Base-by-base conservation (phyloP, 2,797 vertebrate genomes). In the Karalla daura region DNA sequence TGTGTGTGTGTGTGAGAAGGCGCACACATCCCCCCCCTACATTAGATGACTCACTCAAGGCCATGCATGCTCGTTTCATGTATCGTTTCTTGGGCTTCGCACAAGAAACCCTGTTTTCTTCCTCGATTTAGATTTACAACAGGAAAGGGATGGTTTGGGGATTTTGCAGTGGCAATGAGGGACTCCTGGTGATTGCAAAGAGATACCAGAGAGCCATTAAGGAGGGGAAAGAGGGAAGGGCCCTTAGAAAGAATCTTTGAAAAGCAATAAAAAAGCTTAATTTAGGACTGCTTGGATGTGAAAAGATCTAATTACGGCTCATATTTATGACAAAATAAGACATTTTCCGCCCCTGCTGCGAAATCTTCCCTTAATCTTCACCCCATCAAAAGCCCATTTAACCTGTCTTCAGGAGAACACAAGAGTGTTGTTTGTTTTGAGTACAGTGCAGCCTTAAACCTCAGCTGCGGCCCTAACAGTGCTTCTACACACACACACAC, bases 71-170 rank as follows among this genome's bases (percentile, higher is more conserved):
- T 67, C 59, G 68, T 82, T 83, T 87, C 76, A 75, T 83, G 86
- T 71, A 33, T 64, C 67, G 72, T 59, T 78, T 65, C 46, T 59
- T 44, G 35, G 63, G 51, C 59, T 63, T 45, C 59, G 54, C 62
- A 46, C 59, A 46, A 60, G 60, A 43, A 81, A 49, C 30, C 55
- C 47, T 18, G 44, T 71, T 80, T 70, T 63, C 77, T 68, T 77
- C 69, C 79, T 85, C 5, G 7, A 85, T 89, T 87, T 79, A 86
- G 87, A 90, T 89, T 89, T 91, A 89, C 81, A 84, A 87, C 85
- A 87, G 86, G 87, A 90, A 86, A 68, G 67, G 67, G 83, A 46
- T 46, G 67, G 80, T 81, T 78, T 50, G 67, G 83, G 73, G 76
- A 74, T 85, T 84, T 74, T 70, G 78, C 53, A 1, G 4, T 67